These are phyloP conservation scores for Chrysopilus asiliformis DNA, from an alignment of 2,888 invertebrate genomes.

Conservation along the genomic window DNA sequence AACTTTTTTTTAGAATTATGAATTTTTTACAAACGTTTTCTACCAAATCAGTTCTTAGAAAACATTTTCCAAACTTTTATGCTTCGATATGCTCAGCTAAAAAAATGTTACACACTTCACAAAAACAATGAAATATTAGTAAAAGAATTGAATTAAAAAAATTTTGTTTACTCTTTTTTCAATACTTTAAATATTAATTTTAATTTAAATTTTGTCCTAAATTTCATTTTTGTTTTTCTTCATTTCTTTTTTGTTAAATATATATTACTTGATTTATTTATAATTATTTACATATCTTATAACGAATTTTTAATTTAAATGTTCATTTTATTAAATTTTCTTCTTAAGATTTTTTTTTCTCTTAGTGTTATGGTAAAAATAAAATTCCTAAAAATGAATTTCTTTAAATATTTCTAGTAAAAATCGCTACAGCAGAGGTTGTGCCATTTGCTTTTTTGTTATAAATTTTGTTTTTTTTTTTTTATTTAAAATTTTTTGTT, in stretches of 20 bases:
- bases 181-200: too few relatives aligned
- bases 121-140: background rate
- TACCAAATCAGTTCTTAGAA: slow-evolving; percentile 6
- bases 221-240: slow-evolving; percentile 4
- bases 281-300: background rate
- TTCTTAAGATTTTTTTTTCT: background rate
- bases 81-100: too few relatives aligned
- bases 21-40: slow-evolving; percentile 1
- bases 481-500: slow-evolving; percentile 9
- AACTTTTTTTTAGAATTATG: background rate
- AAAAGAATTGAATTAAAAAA: background rate
- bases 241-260: too few relatives aligned
- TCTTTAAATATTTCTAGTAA: slow-evolving; percentile 4
- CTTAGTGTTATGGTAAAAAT: background rate
- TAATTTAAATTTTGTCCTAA: slow-evolving; percentile 6
- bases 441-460: slow-evolving; percentile 11
- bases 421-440: slow-evolving; percentile 15
- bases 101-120: background rate
- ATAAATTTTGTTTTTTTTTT: slow-evolving; percentile 11
- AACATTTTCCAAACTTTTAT: slow-evolving; percentile 8
- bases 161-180: too few relatives aligned
- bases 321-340: background rate
- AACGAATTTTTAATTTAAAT: background rate
- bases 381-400: background rate
- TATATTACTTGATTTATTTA: slow-evolving; percentile 2